phyloP scores from a whole-genome alignment of 2,113 vertebrate genomes.

The Leucoraja erinaceus region DNA sequence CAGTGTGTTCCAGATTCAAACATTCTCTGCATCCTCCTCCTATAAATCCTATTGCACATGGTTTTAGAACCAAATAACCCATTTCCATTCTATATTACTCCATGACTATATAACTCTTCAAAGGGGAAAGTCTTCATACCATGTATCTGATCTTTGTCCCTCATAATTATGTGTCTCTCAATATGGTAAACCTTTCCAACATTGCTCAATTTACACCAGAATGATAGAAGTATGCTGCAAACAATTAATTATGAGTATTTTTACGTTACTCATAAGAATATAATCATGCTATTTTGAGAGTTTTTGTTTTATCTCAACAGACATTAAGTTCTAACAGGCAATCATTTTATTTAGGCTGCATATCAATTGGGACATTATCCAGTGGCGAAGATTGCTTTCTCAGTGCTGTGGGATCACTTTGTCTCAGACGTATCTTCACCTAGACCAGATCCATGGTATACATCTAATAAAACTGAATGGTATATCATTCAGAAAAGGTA shows the following conservation, averaged over 20 bases:
- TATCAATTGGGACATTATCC: conserved; percentile 69
- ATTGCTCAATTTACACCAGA: background rate
- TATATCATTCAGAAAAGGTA: conserved; percentile 58
- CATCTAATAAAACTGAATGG: conserved; percentile 49
- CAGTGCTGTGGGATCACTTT: conserved; percentile 76
- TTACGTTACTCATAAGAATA: background rate
- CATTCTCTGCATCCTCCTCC: too few species aligned
- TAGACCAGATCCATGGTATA: conserved; percentile 43
- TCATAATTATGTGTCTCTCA: too few species aligned
- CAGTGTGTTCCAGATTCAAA: too few species aligned
- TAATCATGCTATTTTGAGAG: background rate
- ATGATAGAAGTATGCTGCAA: background rate
- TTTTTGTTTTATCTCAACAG: background rate
- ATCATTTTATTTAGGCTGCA: conserved; percentile 59
- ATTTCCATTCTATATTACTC: too few species aligned
- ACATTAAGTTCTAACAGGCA: conserved; percentile 34
- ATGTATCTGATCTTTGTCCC: too few species aligned
- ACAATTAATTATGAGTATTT: background rate
- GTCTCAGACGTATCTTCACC: conserved; percentile 47
- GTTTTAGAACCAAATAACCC: too few species aligned
- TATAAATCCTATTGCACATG: too few species aligned
- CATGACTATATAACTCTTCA: too few species aligned
- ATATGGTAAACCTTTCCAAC: background rate
- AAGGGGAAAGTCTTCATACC: too few species aligned
- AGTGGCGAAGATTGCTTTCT: conserved; percentile 72